These are phyloP conservation scores for Diabrotica virgifera DNA, from an alignment of 1,140 invertebrate genomes.

Conservation along the genomic window DNA sequence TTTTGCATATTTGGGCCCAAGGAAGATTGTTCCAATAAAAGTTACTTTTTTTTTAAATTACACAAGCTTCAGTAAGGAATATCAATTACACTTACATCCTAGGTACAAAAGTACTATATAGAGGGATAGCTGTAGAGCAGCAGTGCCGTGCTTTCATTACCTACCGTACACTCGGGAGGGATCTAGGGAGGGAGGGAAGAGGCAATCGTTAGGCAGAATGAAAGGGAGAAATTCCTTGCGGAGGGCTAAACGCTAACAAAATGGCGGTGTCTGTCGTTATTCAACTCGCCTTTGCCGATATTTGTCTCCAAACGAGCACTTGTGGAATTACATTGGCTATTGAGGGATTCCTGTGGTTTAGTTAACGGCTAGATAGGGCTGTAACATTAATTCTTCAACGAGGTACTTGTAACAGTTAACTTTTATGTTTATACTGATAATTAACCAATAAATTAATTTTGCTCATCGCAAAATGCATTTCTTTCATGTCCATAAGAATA, in stretches of 20 bases:
- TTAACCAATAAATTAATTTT: no score
- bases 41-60: conserved; percentile 33
- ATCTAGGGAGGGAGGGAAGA: not conserved
- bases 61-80: conserved; percentile 42
- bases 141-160: conserved; percentile 39
- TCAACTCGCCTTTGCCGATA: not conserved
- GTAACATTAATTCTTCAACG: no score
- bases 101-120: conserved; percentile 38
- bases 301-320: no score
- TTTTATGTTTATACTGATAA: no score
- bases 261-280: not conserved
- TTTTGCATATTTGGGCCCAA: conserved; percentile 48
- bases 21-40: conserved; percentile 49
- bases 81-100: conserved; percentile 40
- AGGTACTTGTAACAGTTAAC: no score
- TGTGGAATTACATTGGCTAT: no score
- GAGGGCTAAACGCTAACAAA: conserved; percentile 4
- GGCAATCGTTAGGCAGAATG: conserved; percentile 18
- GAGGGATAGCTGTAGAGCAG: conserved; percentile 28
- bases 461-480: no score
- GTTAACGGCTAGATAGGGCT: no score
- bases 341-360: no score
- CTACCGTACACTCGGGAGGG: conserved; percentile 22
- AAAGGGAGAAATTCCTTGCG: conserved; percentile 8
- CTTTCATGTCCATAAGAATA: no score